A percentile compares a stretch with the other conserved stretches of the same genome.
Conservation (phyloP, 2,113 vertebrate species). For the Macquaria ambigua region DNA sequence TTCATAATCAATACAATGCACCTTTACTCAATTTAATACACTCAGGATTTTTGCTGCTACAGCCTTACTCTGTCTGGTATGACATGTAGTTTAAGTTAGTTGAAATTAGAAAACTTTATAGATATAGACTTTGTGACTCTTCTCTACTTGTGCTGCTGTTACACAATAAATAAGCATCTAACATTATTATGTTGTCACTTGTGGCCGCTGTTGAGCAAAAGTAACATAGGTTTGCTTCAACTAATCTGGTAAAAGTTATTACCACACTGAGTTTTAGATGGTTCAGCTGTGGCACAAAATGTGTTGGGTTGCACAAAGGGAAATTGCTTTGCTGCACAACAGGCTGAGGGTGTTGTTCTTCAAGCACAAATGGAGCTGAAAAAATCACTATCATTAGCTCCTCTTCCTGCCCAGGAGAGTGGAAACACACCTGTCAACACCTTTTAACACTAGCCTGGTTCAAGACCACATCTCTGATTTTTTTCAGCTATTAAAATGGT, state of each 20-base stretch:
- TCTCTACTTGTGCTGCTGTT: background rate
- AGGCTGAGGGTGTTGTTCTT: too few species aligned
- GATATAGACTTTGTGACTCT: background rate
- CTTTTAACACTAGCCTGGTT: background rate
- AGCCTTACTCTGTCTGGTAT: too few species aligned
- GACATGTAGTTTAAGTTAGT: background rate
- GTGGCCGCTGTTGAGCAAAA: background rate
- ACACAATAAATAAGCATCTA: background rate
- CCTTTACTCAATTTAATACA: background rate
- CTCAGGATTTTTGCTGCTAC: too few species aligned
- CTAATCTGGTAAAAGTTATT: background rate
- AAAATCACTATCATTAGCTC: background rate
- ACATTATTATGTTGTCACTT: background rate
- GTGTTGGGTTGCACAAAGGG: too few species aligned
- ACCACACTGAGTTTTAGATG: background rate
- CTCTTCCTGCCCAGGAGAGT: constrained; percentile 4
- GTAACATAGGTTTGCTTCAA: background rate
- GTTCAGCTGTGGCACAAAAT: too few species aligned
- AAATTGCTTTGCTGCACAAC: too few species aligned
- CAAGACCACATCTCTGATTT: background rate
- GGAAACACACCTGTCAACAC: background rate
- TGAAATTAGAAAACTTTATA: background rate
- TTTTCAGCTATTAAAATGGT: background rate
- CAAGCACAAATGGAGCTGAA: too few species aligned
- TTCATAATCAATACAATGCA: background rate